A percentile compares a stretch with the other conserved stretches of the same genome.
Conservation (phyloP, 2,113 vertebrate species). For the Prionailurus viverrinus region DNA sequence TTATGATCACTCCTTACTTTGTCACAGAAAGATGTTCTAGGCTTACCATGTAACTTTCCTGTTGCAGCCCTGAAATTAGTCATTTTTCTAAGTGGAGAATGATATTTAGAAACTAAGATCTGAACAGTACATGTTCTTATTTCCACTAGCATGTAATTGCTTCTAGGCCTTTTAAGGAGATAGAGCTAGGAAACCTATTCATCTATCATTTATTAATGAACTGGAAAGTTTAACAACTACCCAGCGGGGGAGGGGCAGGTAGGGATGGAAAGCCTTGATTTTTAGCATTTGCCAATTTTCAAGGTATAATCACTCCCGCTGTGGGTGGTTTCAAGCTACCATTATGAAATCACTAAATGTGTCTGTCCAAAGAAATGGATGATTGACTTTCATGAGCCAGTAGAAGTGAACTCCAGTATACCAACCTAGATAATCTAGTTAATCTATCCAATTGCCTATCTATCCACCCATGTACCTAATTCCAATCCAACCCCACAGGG, state of each 20-base stretch:
- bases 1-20: not conserved
- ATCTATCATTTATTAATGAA: not conserved
- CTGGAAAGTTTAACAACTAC: not conserved
- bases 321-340: not conserved
- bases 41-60: not conserved
- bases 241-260: not conserved
- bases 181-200: not conserved
- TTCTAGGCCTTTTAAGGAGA: not conserved
- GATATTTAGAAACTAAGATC: not conserved
- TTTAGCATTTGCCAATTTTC: not conserved
- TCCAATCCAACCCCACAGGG: not conserved
- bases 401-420: not conserved
- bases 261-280: not conserved
- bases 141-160: not conserved
- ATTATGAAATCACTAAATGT: not conserved
- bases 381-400: not conserved
- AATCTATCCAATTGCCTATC: not conserved
- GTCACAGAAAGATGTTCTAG: not conserved
- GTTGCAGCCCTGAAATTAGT: not conserved
- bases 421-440: not conserved
- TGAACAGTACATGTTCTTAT: not conserved
- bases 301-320: not conserved
- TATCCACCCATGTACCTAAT: not conserved
- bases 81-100: not conserved
- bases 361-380: not conserved